phyloP scores from a whole-genome alignment of 2,797 vertebrate species.

The Valencia hispanica region DNA sequence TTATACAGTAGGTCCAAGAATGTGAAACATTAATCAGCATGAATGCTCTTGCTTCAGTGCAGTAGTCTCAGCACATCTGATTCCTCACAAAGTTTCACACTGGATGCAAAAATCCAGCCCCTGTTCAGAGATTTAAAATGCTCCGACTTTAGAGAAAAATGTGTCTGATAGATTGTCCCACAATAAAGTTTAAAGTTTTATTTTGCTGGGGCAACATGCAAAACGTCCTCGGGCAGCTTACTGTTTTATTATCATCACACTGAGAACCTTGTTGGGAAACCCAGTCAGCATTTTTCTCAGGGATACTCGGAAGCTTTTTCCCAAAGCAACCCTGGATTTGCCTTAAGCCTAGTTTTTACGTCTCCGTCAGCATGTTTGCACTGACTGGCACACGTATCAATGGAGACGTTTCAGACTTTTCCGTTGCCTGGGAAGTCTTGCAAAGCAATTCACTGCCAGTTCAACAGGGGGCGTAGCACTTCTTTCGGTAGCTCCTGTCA shows the following conservation, averaged over 20 bases:
- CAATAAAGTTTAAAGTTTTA: neutral
- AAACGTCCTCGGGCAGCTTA: neutral
- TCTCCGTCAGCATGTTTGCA: too few relatives aligned
- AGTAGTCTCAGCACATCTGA: neutral
- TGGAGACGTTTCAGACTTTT: too few relatives aligned
- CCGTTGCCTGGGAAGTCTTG: too few relatives aligned
- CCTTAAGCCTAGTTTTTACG: too few relatives aligned
- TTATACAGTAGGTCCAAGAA: neutral
- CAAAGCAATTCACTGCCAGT: too few relatives aligned
- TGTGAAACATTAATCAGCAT: slow-evolving; percentile 1
- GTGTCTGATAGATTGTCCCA: neutral
- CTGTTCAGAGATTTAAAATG: neutral
- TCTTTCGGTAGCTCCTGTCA: too few relatives aligned
- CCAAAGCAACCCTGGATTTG: too few relatives aligned
- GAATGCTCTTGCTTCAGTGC: neutral
- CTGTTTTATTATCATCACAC: neutral
- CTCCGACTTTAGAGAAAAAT: neutral
- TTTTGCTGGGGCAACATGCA: neutral
- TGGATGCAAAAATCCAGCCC: neutral
- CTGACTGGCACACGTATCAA: too few relatives aligned
- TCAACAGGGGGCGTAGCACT: too few relatives aligned
- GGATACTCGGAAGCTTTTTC: too few relatives aligned
- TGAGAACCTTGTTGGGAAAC: too few relatives aligned
- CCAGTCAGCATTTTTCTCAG: too few relatives aligned
- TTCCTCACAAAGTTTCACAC: neutral